These are phyloP conservation scores for Melanocharis versteri DNA, from an alignment of 2,113 vertebrate genomes.

Conservation along the genomic window DNA sequence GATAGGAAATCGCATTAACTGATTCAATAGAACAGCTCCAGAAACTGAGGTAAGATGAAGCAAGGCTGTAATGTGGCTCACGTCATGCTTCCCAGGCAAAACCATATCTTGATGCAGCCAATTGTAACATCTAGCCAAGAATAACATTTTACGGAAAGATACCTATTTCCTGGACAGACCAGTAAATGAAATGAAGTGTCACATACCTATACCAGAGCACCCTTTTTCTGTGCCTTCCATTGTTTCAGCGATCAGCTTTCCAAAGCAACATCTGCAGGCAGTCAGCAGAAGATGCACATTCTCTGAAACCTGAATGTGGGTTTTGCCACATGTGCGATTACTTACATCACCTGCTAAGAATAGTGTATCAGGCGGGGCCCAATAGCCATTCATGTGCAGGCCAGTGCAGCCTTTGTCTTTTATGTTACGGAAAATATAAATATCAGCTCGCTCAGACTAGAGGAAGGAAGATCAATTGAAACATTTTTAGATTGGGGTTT, in stretches of 20 bases:
- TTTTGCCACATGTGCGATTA: background rate
- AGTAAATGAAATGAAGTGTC: background rate
- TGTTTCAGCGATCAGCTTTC: background rate
- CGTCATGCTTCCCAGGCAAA: background rate
- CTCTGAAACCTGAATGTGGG: background rate
- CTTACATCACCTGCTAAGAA: conserved; percentile 34
- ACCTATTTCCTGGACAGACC: background rate
- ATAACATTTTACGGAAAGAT: background rate
- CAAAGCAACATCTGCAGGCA: background rate
- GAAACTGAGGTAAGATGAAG: background rate
- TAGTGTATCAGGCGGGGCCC: background rate
- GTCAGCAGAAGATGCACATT: background rate
- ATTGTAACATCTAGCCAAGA: background rate
- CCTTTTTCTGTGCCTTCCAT: background rate
- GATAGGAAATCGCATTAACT: background rate
- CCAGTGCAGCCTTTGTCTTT: conserved; percentile 52
- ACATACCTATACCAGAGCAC: background rate
- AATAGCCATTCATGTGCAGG: conserved; percentile 19
- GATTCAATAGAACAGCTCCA: background rate
- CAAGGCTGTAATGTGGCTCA: background rate
- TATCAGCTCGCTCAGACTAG: background rate
- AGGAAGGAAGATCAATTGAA: conserved; percentile 61
- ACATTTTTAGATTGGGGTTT: background rate
- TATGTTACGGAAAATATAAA: conserved; percentile 18
- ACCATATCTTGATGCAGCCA: background rate